A percentile compares a stretch with the other conserved stretches of the same genome.
phyloP scores from a whole-genome alignment of 2,113 vertebrate genomes.

The Herpailurus yagouaroundi region DNA sequence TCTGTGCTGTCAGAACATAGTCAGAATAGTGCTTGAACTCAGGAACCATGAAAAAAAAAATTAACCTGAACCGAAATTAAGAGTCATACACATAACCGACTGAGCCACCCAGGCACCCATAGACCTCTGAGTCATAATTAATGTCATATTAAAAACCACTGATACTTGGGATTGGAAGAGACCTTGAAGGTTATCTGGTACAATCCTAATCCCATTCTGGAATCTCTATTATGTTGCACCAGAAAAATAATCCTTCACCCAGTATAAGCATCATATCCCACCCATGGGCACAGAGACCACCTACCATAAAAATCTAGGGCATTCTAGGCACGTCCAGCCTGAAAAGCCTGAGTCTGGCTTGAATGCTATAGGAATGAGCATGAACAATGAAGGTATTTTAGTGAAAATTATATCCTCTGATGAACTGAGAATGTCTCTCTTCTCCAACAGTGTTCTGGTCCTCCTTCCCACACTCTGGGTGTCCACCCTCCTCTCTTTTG shows the following conservation, averaged over 20 bases:
- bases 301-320: fast-evolving
- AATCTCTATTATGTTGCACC: not conserved
- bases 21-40: too few relatives aligned
- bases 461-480: not conserved
- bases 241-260: not conserved
- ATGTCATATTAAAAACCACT: not conserved
- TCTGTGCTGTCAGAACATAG: too few relatives aligned
- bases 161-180: not conserved
- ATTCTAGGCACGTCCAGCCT: not conserved
- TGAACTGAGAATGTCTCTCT: not conserved
- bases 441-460: not conserved
- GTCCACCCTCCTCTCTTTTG: not conserved
- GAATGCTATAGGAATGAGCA: not conserved
- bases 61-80: too few relatives aligned
- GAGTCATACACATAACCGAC: too few relatives aligned
- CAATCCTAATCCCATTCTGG: not conserved
- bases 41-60: too few relatives aligned
- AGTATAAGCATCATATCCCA: not conserved
- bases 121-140: not conserved
- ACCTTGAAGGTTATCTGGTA: not conserved
- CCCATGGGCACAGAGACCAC: not conserved
- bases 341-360: not conserved
- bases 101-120: too few relatives aligned
- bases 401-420: not conserved
- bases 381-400: not conserved